phyloP scores from a whole-genome alignment of 1,140 invertebrate genomes.

The Helicoverpa zea region DNA sequence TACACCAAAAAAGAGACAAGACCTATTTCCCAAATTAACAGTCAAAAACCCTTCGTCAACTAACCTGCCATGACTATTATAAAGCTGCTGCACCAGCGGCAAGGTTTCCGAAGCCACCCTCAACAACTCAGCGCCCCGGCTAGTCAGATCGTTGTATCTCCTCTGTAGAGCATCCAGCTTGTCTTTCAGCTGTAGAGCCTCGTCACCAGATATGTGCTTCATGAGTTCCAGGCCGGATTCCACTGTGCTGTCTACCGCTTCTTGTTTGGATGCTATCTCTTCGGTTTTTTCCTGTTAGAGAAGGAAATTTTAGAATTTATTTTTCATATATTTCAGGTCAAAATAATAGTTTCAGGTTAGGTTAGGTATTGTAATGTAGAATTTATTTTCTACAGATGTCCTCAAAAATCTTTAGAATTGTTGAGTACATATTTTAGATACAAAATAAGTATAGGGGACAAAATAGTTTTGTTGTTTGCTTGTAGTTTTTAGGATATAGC shows the following conservation, averaged over 20 bases:
- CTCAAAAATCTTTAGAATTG: too few relatives aligned
- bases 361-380: too few relatives aligned
- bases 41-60: neutral
- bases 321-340: too few relatives aligned
- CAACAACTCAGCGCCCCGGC: slow-evolving; percentile 94
- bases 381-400: too few relatives aligned
- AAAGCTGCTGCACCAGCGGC: slow-evolving; percentile 97
- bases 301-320: too few relatives aligned
- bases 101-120: slow-evolving; percentile 95
- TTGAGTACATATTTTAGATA: too few relatives aligned
- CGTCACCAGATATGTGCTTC: slow-evolving; percentile 97
- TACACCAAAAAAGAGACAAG: too few relatives aligned
- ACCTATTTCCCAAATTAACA: too few relatives aligned
- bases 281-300: slow-evolving; percentile 92
- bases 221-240: slow-evolving; percentile 96
- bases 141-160: slow-evolving; percentile 95
- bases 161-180: slow-evolving; percentile 96
- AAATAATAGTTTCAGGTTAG: too few relatives aligned
- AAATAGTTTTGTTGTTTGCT: too few relatives aligned
- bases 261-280: slow-evolving; percentile 95
- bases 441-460: too few relatives aligned
- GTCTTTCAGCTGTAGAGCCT: slow-evolving; percentile 97
- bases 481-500: too few relatives aligned
- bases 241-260: slow-evolving; percentile 95
- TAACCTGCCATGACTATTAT: slow-evolving; percentile 93